Conservation (phyloP, 2,113 vertebrate genomes). For the Castor canadensis region DNA sequence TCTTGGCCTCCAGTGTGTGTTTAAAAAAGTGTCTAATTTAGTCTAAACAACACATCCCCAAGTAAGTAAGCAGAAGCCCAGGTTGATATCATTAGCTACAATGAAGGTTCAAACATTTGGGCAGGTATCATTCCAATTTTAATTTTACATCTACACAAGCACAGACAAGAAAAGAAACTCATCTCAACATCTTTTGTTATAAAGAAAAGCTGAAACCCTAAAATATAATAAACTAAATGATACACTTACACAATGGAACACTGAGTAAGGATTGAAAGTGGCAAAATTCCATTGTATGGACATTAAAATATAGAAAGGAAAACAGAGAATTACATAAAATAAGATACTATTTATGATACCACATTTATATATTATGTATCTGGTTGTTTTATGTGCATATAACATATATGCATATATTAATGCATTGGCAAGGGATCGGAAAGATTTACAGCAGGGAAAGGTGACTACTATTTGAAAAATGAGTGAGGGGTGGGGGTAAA, state of each 20-base stretch:
- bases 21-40: slow-evolving; percentile 54
- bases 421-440: neutral
- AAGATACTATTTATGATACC: neutral
- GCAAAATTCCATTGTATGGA: neutral
- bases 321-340: neutral
- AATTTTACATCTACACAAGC: neutral
- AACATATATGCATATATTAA: neutral
- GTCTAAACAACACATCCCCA: slow-evolving; percentile 11
- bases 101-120: neutral
- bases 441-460: neutral
- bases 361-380: neutral
- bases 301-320: neutral
- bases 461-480: neutral
- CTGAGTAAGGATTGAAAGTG: neutral
- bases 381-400: neutral
- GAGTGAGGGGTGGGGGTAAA: neutral
- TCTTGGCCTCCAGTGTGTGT: slow-evolving; percentile 43
- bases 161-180: neutral
- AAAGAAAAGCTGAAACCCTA: neutral
- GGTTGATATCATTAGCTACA: neutral
- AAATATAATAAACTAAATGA: neutral
- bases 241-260: neutral
- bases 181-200: neutral
- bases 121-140: neutral
- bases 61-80: neutral